These are phyloP conservation scores for Palythoa grandiflora DNA, from an alignment of 92 coral and sea anemone species.

Conservation along the genomic window DNA sequence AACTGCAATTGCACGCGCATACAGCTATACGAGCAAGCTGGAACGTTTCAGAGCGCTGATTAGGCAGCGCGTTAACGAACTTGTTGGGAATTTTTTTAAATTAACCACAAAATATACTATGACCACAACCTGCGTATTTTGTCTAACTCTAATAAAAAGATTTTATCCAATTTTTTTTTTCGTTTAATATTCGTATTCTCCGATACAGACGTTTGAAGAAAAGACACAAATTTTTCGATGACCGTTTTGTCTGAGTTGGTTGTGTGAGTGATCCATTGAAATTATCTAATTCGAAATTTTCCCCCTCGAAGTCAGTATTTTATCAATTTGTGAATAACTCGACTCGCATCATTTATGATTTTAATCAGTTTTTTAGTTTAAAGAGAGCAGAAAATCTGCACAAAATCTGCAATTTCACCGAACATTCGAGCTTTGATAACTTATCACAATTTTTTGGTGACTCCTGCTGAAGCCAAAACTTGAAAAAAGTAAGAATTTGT, in stretches of 20 bases:
- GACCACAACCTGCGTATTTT: conserved; percentile 24
- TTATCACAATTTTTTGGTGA: background rate
- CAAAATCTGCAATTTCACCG: background rate
- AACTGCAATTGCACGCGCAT: background rate
- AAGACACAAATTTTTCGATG: background rate
- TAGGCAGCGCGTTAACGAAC: background rate
- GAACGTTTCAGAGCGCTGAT: background rate
- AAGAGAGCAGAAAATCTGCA: background rate
- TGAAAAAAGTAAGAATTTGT: background rate
- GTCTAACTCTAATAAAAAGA: background rate
- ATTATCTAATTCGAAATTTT: background rate
- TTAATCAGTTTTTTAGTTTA: background rate
- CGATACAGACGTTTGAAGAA: background rate
- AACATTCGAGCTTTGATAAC: background rate
- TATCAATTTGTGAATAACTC: background rate
- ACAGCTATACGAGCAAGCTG: background rate
- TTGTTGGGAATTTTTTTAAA: background rate
- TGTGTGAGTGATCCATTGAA: background rate
- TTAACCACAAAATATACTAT: background rate
- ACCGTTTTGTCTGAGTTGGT: background rate
- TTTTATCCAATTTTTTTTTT: background rate
- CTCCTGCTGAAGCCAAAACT: background rate
- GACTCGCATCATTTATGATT: background rate
- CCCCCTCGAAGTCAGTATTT: background rate
- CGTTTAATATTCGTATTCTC: background rate